Evolutionary conservation across 2,888 invertebrate genomes (phyloP).

Genomic region (Ellobium chinense): DNA sequence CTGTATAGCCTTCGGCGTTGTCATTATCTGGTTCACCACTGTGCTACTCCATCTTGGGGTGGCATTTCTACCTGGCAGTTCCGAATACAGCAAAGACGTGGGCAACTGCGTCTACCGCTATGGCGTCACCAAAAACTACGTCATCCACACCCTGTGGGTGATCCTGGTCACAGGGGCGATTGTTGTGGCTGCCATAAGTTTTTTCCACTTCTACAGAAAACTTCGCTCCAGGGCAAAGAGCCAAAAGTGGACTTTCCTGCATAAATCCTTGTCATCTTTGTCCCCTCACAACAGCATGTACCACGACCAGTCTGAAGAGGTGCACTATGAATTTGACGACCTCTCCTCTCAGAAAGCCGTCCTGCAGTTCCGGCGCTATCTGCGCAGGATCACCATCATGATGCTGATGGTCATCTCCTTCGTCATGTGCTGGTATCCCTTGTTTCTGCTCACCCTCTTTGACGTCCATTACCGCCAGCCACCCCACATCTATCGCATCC

Average conservation of each 20-base stretch:
- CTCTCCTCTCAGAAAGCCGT: slow-evolving; percentile 27
- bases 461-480: slow-evolving; percentile 74
- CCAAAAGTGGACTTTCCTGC: slow-evolving; percentile 65
- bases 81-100: slow-evolving; percentile 83
- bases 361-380: slow-evolving; percentile 57
- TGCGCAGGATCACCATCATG: slow-evolving; percentile 63
- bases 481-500: slow-evolving; percentile 73
- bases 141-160: slow-evolving; percentile 94
- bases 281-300: slow-evolving; percentile 13
- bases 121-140: slow-evolving; percentile 92
- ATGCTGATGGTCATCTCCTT: slow-evolving; percentile 80
- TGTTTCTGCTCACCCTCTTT: slow-evolving; percentile 89
- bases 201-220: slow-evolving; percentile 86
- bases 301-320: slow-evolving; percentile 43
- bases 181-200: slow-evolving; percentile 89
- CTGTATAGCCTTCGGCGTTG: slow-evolving; percentile 93
- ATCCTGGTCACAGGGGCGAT: slow-evolving; percentile 92
- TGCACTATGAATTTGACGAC: slow-evolving; percentile 52
- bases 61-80: slow-evolving; percentile 77
- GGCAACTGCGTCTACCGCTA: slow-evolving; percentile 92
- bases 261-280: slow-evolving; percentile 56
- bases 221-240: slow-evolving; percentile 65
- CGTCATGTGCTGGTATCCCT: slow-evolving; percentile 93
- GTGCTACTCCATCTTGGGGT: slow-evolving; percentile 92
- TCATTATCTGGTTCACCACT: slow-evolving; percentile 96